Evolutionary conservation across 1,140 invertebrate genomes (phyloP), one percentile per base, ranked within the genome.

Genomic region (Eumeta japonica): DNA sequence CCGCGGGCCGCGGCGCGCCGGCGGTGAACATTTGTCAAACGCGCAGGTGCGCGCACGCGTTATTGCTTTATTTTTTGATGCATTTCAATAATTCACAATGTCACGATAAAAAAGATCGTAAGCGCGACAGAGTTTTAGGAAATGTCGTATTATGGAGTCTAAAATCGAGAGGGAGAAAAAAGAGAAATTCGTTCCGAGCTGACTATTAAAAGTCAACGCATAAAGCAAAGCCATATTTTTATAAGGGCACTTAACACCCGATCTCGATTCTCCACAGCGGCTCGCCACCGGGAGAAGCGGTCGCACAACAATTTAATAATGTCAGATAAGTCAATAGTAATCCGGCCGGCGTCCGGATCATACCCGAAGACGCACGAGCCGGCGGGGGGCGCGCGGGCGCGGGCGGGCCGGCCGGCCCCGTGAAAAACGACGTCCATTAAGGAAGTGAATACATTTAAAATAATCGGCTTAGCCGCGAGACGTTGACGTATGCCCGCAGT

Each of bases 381-480:
- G 20, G 5, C 20, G 20, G 5, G 20, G n/a, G 20, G 5, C 20
- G 5, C 7, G 13, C 5, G 5, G 13, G 10, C 5, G 28, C 13
- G 28, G 5, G 28, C 12, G 5, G 10, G 28, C 7, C 28, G 28
- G n/a, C 28, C 5, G 13, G 28, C 9, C 28, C 28, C 5, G 60
- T 74, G 70, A 74, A 71, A 71, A 74, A 71, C 62, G 70, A 74
- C 63, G 46, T 66, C 66, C 70, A 74, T 74, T 74, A 74, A 68
- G 66, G 66, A 74, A 71, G 70, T 74, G 66, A 74, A 74, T 74
- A 74, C 70, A 71, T 74, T 74, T 74, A 70, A 74, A 74, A 71
- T 74, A 71, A 74, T 74, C 70, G 65, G 70, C 70, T 74, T 74
- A 74, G 63, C 52, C 61, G 60, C 63, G 58, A 65, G 66, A 74